These are phyloP conservation scores for Drosophila neonasuta DNA, from an alignment of 2,888 invertebrate species.

Conservation along the genomic window DNA sequence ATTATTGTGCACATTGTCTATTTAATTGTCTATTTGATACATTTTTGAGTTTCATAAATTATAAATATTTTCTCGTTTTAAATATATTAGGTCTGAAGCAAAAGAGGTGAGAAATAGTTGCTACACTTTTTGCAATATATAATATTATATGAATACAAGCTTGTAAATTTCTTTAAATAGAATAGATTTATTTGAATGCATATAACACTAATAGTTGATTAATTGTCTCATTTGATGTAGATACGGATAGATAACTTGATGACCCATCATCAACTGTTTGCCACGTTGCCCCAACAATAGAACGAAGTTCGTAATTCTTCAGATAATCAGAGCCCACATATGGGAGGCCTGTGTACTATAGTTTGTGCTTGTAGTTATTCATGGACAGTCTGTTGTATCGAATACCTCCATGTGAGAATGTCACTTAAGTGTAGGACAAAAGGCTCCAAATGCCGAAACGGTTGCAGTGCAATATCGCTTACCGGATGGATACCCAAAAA, in stretches of 20 bases:
- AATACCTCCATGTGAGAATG: conserved; percentile 41
- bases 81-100: no score
- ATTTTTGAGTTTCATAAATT: no score
- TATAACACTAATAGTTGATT: conserved; percentile 3
- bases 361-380: not conserved
- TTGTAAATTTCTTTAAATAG: not conserved
- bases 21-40: no score
- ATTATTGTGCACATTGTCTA: no score
- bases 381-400: conserved; percentile 8
- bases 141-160: not conserved
- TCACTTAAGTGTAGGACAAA: conserved; percentile 61
- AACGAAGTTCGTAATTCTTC: conserved; percentile 33
- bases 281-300: conserved; percentile 37
- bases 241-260: conserved; percentile 24
- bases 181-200: not conserved
- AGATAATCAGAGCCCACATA: conserved; percentile 21
- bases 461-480: conserved; percentile 42
- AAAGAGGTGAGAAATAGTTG: no score
- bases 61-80: no score
- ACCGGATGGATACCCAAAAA: conserved; percentile 59
- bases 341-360: not conserved
- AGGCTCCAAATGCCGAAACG: conserved; percentile 55
- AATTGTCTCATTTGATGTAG: conserved; percentile 14
- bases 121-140: no score
- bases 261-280: conserved; percentile 11